Evolutionary conservation across 1,140 invertebrate genomes (phyloP).

Genomic region (Trachymyrmex cornetzi): DNA sequence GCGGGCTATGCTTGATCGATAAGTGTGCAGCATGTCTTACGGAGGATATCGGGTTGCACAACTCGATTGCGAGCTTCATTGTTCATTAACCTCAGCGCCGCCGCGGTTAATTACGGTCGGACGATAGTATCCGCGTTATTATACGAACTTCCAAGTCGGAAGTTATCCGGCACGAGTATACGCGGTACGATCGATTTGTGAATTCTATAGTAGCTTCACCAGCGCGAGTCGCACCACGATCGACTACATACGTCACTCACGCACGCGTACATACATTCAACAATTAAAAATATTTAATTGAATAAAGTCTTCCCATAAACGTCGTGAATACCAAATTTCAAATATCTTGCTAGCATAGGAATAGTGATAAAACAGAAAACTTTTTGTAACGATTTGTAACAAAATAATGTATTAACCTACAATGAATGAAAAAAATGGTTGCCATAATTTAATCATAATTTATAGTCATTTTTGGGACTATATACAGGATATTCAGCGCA

Average conservation of each 20-base stretch:
- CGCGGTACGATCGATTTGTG: background rate
- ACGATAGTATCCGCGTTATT: constrained; percentile 49
- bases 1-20: constrained; percentile 71
- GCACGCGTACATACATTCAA: background rate
- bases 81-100: constrained; percentile 67
- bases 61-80: constrained; percentile 60
- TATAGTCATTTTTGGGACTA: too few species aligned
- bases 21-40: constrained; percentile 70
- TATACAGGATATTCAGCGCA: too few species aligned
- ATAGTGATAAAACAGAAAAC: background rate
- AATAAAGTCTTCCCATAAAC: background rate
- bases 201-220: constrained; percentile 22
- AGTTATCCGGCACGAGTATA: constrained; percentile 45
- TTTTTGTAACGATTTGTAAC: background rate
- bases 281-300: constrained; percentile 6
- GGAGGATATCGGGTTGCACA: constrained; percentile 43
- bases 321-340: background rate
- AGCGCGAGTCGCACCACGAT: background rate
- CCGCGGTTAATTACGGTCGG: constrained; percentile 4
- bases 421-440: too few species aligned
- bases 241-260: background rate
- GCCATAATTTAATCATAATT: too few species aligned
- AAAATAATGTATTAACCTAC: background rate
- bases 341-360: background rate
- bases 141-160: constrained; percentile 34